Evolutionary conservation across 2,113 vertebrate species (phyloP).

Genomic region (Arenaria interpres): DNA sequence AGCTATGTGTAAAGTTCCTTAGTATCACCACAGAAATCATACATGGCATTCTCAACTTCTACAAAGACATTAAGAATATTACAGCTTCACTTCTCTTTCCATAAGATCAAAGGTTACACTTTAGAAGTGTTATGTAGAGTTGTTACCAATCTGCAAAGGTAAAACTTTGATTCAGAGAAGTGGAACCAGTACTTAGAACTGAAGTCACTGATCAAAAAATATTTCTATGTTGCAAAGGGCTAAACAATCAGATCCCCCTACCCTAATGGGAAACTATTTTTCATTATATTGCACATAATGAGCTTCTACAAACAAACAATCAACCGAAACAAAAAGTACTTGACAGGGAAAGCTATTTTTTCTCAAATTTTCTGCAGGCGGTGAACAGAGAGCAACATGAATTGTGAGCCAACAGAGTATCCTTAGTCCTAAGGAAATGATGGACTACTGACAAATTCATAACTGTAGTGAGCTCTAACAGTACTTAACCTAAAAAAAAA

Average conservation of each 20-base stretch:
- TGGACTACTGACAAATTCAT: neutral
- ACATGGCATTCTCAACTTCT: neutral
- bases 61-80: neutral
- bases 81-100: neutral
- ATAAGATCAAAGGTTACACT: neutral
- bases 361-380: neutral
- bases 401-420: neutral
- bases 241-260: neutral
- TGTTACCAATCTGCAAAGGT: neutral
- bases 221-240: neutral
- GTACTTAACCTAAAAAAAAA: neutral
- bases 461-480: neutral
- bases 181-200: neutral
- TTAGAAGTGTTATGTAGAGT: neutral
- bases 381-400: neutral
- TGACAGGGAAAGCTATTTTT: neutral
- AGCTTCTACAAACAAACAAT: neutral
- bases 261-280: neutral
- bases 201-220: neutral
- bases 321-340: neutral
- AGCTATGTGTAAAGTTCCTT: neutral
- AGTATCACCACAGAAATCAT: neutral
- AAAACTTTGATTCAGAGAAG: neutral
- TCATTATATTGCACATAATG: neutral
- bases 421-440: neutral